These are phyloP conservation scores for Melanophora roralis DNA, from an alignment of 2,888 invertebrate species.

Conservation along the genomic window DNA sequence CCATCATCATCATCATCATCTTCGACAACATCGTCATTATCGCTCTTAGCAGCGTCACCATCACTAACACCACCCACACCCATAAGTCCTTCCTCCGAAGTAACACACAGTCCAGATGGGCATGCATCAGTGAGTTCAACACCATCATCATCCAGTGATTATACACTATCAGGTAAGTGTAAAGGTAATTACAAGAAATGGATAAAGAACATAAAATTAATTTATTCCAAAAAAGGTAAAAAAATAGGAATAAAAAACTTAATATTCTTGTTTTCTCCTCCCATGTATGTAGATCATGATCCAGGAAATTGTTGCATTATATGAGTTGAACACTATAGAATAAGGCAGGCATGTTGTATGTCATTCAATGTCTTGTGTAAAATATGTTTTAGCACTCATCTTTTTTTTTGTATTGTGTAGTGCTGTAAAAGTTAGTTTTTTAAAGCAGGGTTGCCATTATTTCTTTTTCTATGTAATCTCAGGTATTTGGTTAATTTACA, in stretches of 20 bases:
- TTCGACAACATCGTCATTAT: slow-evolving; percentile 15
- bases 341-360: slow-evolving; percentile 25
- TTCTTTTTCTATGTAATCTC: neutral
- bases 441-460: neutral
- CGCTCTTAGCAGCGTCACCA: slow-evolving; percentile 62
- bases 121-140: slow-evolving; percentile 75
- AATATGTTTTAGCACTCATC: slow-evolving; percentile 1
- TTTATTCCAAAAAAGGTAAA: neutral
- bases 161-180: slow-evolving; percentile 72
- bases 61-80: slow-evolving; percentile 72
- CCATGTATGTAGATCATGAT: slow-evolving; percentile 73
- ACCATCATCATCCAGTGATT: slow-evolving; percentile 73
- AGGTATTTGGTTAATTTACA: neutral
- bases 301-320: slow-evolving; percentile 75
- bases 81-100: slow-evolving; percentile 72
- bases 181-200: neutral
- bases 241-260: neutral
- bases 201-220: neutral
- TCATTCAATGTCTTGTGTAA: slow-evolving; percentile 17
- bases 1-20: slow-evolving; percentile 35
- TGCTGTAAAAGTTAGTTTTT: neutral
- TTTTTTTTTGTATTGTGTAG: neutral
- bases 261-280: neutral
- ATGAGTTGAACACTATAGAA: slow-evolving; percentile 43
- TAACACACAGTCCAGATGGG: slow-evolving; percentile 75